Conservation (phyloP, 2,888 invertebrate species). For the Tolmerus cingulatus region DNA sequence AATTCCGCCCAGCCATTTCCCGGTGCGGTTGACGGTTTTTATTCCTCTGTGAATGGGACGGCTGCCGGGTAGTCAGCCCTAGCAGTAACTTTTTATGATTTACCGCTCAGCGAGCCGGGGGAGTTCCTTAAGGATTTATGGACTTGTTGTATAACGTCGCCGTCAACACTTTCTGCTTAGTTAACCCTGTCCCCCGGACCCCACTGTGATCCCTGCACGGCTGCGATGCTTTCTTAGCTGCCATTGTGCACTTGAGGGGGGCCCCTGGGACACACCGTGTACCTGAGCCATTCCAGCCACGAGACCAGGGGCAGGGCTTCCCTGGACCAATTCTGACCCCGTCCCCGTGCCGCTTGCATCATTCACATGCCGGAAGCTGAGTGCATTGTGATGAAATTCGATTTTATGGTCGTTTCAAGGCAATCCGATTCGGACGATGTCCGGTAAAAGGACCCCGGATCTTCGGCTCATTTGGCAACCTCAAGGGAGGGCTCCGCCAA, state of each 20-base stretch:
- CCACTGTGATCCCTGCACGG: neutral
- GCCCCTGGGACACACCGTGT: neutral
- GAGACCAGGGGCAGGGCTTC: neutral
- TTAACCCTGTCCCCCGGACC: neutral
- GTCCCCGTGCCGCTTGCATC: neutral
- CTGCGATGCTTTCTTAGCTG: neutral
- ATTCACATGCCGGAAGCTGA: conserved; percentile 21
- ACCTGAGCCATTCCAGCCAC: neutral
- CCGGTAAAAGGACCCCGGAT: neutral
- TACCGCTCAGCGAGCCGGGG: conserved; percentile 18
- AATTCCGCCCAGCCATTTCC: conserved; percentile 7
- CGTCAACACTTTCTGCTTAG: conserved; percentile 22
- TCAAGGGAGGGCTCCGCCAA: neutral
- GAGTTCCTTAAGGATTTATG: conserved; percentile 41
- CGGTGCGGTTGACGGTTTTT: conserved; percentile 19
- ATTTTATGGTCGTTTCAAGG: conserved; percentile 26
- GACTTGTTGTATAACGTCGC: conserved; percentile 30
- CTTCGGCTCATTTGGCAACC: neutral
- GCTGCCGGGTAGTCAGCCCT: conserved; percentile 28
- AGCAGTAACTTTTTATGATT: conserved; percentile 41
- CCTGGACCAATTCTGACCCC: neutral
- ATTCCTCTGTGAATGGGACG: conserved; percentile 35
- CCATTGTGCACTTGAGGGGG: neutral
- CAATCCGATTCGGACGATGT: neutral
- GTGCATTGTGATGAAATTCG: conserved; percentile 34